Base-by-base conservation (phyloP, 92 coral and sea anemone genomes). In the Epizoanthus stellaris region DNA sequence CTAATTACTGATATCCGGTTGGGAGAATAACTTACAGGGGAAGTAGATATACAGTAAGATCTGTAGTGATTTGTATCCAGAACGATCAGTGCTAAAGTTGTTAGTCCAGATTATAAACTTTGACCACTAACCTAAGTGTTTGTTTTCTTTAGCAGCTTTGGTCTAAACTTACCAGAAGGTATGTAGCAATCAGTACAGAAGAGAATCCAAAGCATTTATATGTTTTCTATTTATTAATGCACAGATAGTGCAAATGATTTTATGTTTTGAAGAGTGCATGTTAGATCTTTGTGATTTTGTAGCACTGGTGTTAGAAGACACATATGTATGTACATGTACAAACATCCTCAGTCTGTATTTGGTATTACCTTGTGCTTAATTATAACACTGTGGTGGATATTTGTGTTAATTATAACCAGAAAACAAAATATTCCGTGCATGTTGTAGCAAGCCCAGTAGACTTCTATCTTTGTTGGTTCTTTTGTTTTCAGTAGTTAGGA, bases 81-180 rank as follows among this genome's bases (percentile, higher is more conserved):
- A 8, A 49, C 3, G 0, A 49, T 8, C 11, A 13, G 14, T 49
- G 56, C 14, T 8, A 49, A 49, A 49, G 14, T 49, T 49, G 56
- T 49, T 13, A 49, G 56, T 49, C 56, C 1, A 9, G 56, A 49
- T 13, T 38, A 79, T 79, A 79, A 61, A 39, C 52, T 20, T 43
- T 79, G 71, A 63, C 49, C 72, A 63, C 60, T 6, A 63, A 60
- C 62, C 36, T 9, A 38, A 3, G 49, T 4, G 53, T 45, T 45
- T 63, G 23, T 43, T 79, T 79, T 42, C 42, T 62, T 68, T 61
- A 43, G 72, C 83, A 79, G 83, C 42, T 79, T 79, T 42, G 83
- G 72, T 17, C 34, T 79, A 57, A 63, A 79, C 53, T 19, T 79
- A 63, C 83, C 40, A 63, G 83, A 79, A 62, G 83, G 83, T 79